A percentile compares a stretch with the other conserved stretches of the same genome.
Evolutionary conservation across 2,888 invertebrate species (phyloP).

Genomic region (Pseudococcus longispinus): DNA sequence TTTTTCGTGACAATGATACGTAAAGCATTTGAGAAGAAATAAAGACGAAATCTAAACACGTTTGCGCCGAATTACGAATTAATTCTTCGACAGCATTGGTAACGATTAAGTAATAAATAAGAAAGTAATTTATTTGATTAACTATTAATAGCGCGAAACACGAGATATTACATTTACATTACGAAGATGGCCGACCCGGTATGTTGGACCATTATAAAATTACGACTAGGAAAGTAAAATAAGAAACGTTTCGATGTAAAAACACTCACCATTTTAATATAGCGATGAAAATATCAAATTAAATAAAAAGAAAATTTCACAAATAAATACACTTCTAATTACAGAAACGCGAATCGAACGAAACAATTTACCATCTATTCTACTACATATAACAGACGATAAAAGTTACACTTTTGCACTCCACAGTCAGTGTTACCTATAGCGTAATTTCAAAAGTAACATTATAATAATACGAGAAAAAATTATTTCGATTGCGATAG

Average conservation of each 20-base stretch:
- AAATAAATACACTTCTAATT: neutral
- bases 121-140: neutral
- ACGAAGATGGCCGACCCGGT: conserved; percentile 56
- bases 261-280: neutral
- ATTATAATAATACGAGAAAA: neutral
- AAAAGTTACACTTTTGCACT: conserved; percentile 38
- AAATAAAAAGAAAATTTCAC: neutral
- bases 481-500: neutral
- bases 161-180: conserved; percentile 4
- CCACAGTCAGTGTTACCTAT: conserved; percentile 1
- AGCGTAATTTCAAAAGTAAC: neutral
- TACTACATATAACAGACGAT: conserved; percentile 16
- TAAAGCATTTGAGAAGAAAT: neutral
- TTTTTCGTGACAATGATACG: neutral
- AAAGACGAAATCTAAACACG: neutral
- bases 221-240: neutral
- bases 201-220: neutral
- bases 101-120: neutral
- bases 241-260: neutral
- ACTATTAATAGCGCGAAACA: conserved; percentile 31
- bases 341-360: neutral
- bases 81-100: neutral
- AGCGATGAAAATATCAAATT: neutral
- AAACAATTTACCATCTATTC: conserved; percentile 28
- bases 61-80: neutral